Base-by-base conservation (phyloP, 2,113 vertebrate species). In the Vicugna pacos region DNA sequence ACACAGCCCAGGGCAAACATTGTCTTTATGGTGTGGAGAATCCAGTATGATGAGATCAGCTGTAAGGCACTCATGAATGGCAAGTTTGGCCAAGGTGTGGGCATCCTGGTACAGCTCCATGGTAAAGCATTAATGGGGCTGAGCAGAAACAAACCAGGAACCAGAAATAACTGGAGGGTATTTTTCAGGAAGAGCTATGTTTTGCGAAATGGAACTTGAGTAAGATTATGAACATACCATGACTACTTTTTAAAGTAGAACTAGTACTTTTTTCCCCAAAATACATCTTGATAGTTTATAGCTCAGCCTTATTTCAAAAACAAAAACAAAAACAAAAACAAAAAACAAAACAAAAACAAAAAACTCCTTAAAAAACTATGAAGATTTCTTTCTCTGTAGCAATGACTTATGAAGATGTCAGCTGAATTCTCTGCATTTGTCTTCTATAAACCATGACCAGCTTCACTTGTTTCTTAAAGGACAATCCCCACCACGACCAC, bases 211-310 rank as follows among this genome's bases (percentile, higher is more conserved):
- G 42, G 85, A 89, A 67, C 28, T 38, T 12, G 65, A 14, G 22
- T 91, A 97, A 91, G 8, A 35, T 60, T 56, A 62, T 87, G 13
- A 94, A 90, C 7, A 22, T 77, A 89, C 10, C 13, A 13, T 28
- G 32, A 81, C 16, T 58, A 91, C 17, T 85, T 89, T 50, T 58
- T 5, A 58, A 76, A 85, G 11, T 32, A 62, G 65, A 72, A 38
- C 16, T 76, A 1, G 1, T 38, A 4, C n/a, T 42, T 42, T 91
- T 81, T 77, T 32, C 26, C 35, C 54, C 2, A 77, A 96, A 93
- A 30, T 81, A 38, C 92, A 58, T 54, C 24, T 72, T 58, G 0
- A 14, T 65, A 70, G 89, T 93, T 85, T n/a, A 65, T 46, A 73
- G 42, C 7, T 67, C 28, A 30, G 30, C 8, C 24, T 89, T 81